Evolutionary conservation across 1,140 invertebrate genomes (phyloP), one percentile per base, ranked within the genome.

Genomic region (Belonocnema kinseyi): DNA sequence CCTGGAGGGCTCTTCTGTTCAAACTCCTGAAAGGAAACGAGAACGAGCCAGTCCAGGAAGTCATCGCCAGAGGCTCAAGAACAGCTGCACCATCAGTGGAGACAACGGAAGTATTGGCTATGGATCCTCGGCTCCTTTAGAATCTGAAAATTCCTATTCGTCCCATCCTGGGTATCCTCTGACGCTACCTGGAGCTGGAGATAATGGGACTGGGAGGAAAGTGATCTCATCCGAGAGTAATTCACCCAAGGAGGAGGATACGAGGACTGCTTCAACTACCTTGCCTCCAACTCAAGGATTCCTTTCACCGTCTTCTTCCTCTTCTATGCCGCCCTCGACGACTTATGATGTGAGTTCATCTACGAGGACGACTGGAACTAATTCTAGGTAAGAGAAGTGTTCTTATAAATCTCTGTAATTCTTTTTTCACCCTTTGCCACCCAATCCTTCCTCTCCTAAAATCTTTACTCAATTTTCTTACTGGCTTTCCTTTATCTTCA

Each of bases 131-230:
- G 78, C 75, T 11, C 78, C 78, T 1, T 75, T 77, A 1, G 78
- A 80, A 33, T 80, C 78, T 12, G 79, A 80, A 51, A 77, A 79
- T 14, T 80, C 85, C 14, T 81, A 83, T 17, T 83, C 83, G 10
- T 79, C 80, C 16, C 81, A 83, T 70, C 79, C 78, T 50, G 75
- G 80, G 12, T 82, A 81, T 50, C 80, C 75, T 33, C 10, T 66
- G 33, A 66, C 58, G 1, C 14, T 66, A 16, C 21, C 61, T n/a
- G 21, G 14, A 6, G 61, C 61, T n/a, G 21, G 14, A 6, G 61
- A 66, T n/a, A 66, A 66, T 40, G 13, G 33, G 10, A 66, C 13
- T 16, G 40, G 61, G 14, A 33, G 61, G 13, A 66, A 66, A n/a
- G n/a, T 13, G 10, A n/a, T 26, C 26, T 66, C 73, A 8, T 53